Base-by-base conservation (phyloP, 2,797 vertebrate species). In the Acipenser transmontanus region DNA sequence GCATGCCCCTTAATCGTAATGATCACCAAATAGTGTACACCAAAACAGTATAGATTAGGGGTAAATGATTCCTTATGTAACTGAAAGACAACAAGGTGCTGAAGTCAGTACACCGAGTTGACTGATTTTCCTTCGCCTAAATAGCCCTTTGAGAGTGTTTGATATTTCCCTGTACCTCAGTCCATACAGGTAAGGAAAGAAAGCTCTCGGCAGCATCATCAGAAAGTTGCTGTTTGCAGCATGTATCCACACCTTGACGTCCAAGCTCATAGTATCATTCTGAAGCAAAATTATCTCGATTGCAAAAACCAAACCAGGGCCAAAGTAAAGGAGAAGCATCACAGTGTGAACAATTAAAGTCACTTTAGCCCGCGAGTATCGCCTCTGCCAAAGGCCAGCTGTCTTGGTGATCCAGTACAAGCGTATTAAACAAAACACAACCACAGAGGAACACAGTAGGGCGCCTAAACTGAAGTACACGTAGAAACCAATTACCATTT, bases 351-450 rank as follows among this genome's bases (percentile, higher is more conserved):
- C 85, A 64, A 92, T 75, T 64, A 93, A 73, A 0, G 90, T 94
- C 62, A 90, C 80, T 12, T 85, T 82, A 8, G 92, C 91, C 66
- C 88, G 78, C 17, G 91, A 93, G 74, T 86, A 91, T 59, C 88
- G 85, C 20, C 66, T 89, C 17, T 75, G 77, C 85, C 91, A 92
- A 77, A 91, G 89, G 11, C 90, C 90, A 2, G 91, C 90, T 9
- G 77, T 86, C 76, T 76, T 89, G 10, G 91, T 91, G 10, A 91
- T 80, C 75, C 81, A 77, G 72, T 91, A 94, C 57, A 94, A 86
- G 48, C 79, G 87, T 50, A 87, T 71, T 72, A 92, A 94, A 74
- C 90, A 93, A 82, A 85, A 91, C 9, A 81, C 67, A 64, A 93
- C 91, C 59, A 93, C 77, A 1, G 68, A 0, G 2, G 78, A 61